A percentile compares a stretch with the other conserved stretches of the same genome.
Conservation (phyloP, 92 coral and sea anemone genomes). For the Phenganax subtilis region DNA sequence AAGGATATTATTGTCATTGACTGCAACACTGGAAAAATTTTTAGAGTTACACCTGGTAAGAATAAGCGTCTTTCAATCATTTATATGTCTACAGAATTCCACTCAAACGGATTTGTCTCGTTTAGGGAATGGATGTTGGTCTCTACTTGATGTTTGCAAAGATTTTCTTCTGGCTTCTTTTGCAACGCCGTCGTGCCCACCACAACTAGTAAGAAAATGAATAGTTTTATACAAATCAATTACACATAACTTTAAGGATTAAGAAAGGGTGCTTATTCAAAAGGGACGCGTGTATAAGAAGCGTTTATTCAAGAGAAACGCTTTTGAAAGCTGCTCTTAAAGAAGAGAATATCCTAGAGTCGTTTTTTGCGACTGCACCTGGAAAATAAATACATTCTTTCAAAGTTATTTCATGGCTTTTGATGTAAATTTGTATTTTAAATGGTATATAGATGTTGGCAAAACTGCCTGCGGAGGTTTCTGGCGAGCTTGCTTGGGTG, state of each 20-base stretch:
- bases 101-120: background rate
- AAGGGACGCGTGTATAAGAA: too few relatives aligned
- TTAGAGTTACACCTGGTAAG: slow-evolving; percentile 62
- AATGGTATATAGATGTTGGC: slow-evolving; percentile 54
- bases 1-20: slow-evolving; percentile 59
- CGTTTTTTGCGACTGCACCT: too few relatives aligned
- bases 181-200: slow-evolving; percentile 57
- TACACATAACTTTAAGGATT: background rate
- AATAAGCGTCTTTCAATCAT: background rate
- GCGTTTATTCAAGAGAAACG: too few relatives aligned
- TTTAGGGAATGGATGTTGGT: slow-evolving; percentile 73
- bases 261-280: too few relatives aligned
- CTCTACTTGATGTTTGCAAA: slow-evolving; percentile 68
- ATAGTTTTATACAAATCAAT: background rate
- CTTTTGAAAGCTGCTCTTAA: too few relatives aligned
- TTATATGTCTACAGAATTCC: background rate
- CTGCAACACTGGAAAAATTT: slow-evolving; percentile 46
- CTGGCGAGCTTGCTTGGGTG: slow-evolving; percentile 51
- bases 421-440: background rate
- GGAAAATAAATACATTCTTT: too few relatives aligned
- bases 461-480: slow-evolving; percentile 40
- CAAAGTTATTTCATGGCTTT: background rate
- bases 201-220: slow-evolving; percentile 52
- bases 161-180: slow-evolving; percentile 61
- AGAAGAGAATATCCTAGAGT: too few relatives aligned